These are phyloP conservation scores for Gyrodactylus bullatarudis DNA, from an alignment of 1,140 invertebrate genomes.

Conservation along the genomic window DNA sequence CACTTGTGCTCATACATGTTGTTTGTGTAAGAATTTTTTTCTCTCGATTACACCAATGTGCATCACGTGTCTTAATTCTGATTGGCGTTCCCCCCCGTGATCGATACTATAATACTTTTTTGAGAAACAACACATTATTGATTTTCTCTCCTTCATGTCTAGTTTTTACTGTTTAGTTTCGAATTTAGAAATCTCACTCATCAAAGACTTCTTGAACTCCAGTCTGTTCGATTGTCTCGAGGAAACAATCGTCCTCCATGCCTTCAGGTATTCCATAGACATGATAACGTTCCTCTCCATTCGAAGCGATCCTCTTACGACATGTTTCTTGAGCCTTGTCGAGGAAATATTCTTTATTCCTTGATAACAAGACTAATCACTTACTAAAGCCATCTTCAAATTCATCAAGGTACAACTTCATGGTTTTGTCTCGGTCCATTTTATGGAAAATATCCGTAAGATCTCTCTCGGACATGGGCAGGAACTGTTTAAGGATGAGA, in stretches of 20 bases:
- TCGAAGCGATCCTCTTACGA: not conserved
- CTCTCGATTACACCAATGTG: too few species aligned
- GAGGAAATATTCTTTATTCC: not conserved
- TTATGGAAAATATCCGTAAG: not conserved
- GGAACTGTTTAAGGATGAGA: not conserved
- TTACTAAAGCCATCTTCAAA: not conserved
- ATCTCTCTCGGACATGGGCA: not conserved
- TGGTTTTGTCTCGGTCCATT: not conserved
- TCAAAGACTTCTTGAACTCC: not conserved
- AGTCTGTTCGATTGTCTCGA: not conserved
- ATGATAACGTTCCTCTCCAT: not conserved
- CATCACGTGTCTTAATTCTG: too few species aligned
- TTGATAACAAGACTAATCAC: not conserved
- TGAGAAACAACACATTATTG: too few species aligned
- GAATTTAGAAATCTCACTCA: not conserved
- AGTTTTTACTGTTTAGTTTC: too few species aligned
- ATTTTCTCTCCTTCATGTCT: too few species aligned
- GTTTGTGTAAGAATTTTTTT: too few species aligned
- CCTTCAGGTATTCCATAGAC: not conserved
- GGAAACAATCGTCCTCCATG: not conserved
- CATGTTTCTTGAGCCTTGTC: not conserved
- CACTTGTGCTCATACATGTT: too few species aligned
- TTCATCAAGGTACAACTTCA: not conserved
- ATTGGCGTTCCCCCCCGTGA: too few species aligned
- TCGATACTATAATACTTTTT: too few species aligned